These are phyloP conservation scores for Sarcophaga bullata DNA, from an alignment of 1,140 invertebrate genomes.

Conservation along the genomic window DNA sequence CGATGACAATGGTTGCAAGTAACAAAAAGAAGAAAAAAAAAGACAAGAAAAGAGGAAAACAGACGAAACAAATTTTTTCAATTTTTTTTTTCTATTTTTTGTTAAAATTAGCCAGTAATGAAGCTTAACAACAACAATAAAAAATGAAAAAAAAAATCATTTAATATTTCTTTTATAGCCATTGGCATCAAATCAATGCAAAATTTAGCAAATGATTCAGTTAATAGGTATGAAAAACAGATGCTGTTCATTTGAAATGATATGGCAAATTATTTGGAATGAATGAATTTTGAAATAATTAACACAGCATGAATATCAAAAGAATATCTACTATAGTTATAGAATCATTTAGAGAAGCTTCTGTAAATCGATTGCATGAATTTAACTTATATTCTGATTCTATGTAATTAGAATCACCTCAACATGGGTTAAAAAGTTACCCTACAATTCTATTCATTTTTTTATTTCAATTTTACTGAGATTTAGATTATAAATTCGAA, in stretches of 20 bases:
- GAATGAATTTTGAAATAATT: background rate
- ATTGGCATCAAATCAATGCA: background rate
- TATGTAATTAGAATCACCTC: too few relatives aligned
- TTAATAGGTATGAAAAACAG: background rate
- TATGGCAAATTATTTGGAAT: background rate
- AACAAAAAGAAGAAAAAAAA: too few relatives aligned
- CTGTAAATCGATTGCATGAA: too few relatives aligned
- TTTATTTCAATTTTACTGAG: too few relatives aligned
- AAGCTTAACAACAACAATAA: background rate
- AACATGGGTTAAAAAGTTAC: too few relatives aligned
- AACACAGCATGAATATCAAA: background rate
- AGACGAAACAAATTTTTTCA: too few relatives aligned
- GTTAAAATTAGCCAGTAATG: background rate
- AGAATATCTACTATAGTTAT: background rate
- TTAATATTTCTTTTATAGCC: background rate
- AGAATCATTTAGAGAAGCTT: too few relatives aligned
- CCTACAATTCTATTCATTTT: too few relatives aligned
- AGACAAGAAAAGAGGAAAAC: too few relatives aligned
- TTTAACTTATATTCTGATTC: too few relatives aligned
- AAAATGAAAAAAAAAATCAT: background rate
- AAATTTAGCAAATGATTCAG: background rate
- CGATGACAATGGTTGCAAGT: background rate
- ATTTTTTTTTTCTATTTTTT: too few relatives aligned
- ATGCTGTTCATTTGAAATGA: background rate
- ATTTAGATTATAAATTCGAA: too few relatives aligned